phyloP scores from a whole-genome alignment of 2,113 vertebrate species.

The Scatophagus argus region DNA sequence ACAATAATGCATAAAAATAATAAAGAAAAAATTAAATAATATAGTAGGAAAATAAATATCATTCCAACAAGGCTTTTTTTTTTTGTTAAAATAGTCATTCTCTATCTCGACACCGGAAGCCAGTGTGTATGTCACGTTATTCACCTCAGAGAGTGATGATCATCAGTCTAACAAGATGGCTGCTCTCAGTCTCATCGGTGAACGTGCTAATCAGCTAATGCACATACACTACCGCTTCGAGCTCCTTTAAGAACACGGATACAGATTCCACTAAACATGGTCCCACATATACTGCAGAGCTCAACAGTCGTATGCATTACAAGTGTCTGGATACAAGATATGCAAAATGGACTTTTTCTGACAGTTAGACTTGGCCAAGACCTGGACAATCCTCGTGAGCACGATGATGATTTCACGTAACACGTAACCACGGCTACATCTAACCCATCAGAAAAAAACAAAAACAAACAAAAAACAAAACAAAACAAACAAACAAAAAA shows the following conservation, averaged over 20 bases:
- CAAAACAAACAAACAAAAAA: no score
- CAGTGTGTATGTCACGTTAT: conserved; percentile 76
- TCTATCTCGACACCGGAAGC: conserved; percentile 76
- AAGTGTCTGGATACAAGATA: conserved; percentile 75
- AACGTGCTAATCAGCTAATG: conserved; percentile 64
- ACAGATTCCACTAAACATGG: conserved; percentile 65
- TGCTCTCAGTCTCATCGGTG: conserved; percentile 67
- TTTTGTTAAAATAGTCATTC: conserved; percentile 85
- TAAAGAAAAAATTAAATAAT: conserved; percentile 85
- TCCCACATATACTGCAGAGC: conserved; percentile 65
- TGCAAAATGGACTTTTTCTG: conserved; percentile 56
- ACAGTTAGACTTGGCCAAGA: conserved; percentile 60
- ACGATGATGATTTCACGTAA: conserved; percentile 58
- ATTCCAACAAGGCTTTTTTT: conserved; percentile 82
- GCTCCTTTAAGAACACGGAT: conserved; percentile 62
- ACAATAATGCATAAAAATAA: conserved; percentile 84
- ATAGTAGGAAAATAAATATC: conserved; percentile 90
- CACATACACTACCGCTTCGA: conserved; percentile 65
- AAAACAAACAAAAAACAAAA: conserved; percentile 26
- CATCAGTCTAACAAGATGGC: conserved; percentile 74
- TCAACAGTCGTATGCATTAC: conserved; percentile 79
- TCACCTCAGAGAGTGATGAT: conserved; percentile 79
- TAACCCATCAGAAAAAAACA: conserved; percentile 56
- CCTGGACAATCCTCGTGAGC: conserved; percentile 60
- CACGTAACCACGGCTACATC: conserved; percentile 62